Conservation (phyloP, 1,140 invertebrate genomes). For the Argopecten irradians region DNA sequence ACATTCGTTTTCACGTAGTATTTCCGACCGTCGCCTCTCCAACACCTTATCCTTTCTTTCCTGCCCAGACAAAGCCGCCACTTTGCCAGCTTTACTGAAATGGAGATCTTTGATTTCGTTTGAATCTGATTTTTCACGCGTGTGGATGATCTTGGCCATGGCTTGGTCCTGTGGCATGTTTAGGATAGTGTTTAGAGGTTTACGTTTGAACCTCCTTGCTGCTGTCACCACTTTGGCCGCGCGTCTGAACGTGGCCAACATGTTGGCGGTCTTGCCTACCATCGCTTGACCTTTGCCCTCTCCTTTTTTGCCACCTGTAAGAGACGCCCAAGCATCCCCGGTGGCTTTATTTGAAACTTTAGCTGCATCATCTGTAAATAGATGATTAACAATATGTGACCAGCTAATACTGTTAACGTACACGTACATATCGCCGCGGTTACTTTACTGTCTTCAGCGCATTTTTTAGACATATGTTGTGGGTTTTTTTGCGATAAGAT, state of each 20-base stretch:
- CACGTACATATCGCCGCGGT: too few species aligned
- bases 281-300: neutral
- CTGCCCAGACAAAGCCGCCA: conserved; percentile 11
- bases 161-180: conserved; percentile 55
- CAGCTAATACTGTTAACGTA: too few species aligned
- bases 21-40: conserved; percentile 7
- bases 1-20: neutral
- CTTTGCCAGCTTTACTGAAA: conserved; percentile 29
- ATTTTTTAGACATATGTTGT: too few species aligned
- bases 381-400: too few species aligned
- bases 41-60: neutral
- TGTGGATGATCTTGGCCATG: conserved; percentile 44
- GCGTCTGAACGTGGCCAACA: conserved; percentile 43
- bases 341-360: neutral
- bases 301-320: neutral
- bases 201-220: conserved; percentile 33
- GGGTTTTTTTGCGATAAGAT: too few species aligned
- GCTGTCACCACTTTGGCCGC: conserved; percentile 45
- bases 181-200: conserved; percentile 48
- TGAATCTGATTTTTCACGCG: neutral
- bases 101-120: conserved; percentile 40
- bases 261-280: conserved; percentile 38
- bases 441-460: too few species aligned
- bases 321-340: neutral
- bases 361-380: neutral